phyloP scores from a whole-genome alignment of 1,140 invertebrate genomes.

The Leptinotarsa undecemlineata region DNA sequence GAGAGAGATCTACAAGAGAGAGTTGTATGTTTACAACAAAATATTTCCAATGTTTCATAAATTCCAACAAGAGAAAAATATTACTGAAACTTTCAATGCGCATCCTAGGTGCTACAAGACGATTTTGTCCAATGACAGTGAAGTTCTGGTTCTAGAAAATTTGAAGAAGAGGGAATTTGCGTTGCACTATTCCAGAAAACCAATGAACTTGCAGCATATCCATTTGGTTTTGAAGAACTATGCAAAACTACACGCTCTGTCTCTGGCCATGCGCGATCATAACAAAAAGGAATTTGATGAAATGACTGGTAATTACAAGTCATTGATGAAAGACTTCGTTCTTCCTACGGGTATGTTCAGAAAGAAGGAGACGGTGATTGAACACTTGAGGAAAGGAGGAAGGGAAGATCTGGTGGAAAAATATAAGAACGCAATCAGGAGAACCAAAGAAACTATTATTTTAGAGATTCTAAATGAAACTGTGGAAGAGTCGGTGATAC shows the following conservation, averaged over 20 bases:
- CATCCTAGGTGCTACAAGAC: constrained; percentile 55
- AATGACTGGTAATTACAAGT: neutral
- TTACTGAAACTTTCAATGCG: constrained; percentile 39
- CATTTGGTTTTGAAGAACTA: constrained; percentile 56
- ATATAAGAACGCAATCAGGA: neutral
- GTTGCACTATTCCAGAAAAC: constrained; percentile 55
- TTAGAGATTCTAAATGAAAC: neutral
- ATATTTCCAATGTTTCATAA: constrained; percentile 10
- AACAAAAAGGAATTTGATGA: constrained; percentile 38
- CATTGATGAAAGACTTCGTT: neutral
- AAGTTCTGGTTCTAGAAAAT: constrained; percentile 62
- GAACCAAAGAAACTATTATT: neutral
- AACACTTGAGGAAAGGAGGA: neutral
- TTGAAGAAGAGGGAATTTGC: constrained; percentile 53
- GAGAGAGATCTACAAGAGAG: neutral
- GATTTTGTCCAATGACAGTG: constrained; percentile 51
- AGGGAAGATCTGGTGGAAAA: neutral
- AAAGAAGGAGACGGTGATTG: neutral
- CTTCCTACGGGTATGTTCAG: neutral
- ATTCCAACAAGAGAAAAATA: constrained; percentile 23
- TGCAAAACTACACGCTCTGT: constrained; percentile 60
- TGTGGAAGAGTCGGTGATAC: neutral
- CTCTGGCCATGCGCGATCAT: constrained; percentile 56
- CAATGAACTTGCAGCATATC: constrained; percentile 55
- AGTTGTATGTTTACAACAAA: constrained; percentile 11